These are phyloP conservation scores for Pteruthius melanotis DNA, from an alignment of 2,113 vertebrate genomes.

Conservation along the genomic window DNA sequence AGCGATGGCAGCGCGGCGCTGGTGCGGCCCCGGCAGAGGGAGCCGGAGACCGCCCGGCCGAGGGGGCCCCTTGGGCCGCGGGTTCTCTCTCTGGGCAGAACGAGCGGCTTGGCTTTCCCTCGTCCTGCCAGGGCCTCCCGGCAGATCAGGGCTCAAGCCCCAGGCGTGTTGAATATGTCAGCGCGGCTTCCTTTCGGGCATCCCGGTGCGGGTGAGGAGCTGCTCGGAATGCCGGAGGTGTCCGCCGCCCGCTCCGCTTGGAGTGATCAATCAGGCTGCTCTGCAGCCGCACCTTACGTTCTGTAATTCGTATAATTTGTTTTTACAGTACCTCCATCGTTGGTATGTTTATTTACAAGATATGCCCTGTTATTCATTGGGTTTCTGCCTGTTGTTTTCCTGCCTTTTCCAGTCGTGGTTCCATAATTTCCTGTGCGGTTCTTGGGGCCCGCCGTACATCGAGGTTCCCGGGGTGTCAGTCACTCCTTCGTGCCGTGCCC, in stretches of 20 bases:
- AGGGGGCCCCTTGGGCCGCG: neutral
- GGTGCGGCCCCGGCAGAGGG: neutral
- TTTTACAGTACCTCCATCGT: slow-evolving; percentile 7
- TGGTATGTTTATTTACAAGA: slow-evolving; percentile 25
- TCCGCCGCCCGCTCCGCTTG: neutral
- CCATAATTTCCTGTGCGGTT: neutral
- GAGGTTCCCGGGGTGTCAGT: neutral
- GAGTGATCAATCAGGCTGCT: neutral
- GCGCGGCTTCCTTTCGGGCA: rapidly evolving
- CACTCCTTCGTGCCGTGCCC: no score
- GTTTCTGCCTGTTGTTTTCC: neutral
- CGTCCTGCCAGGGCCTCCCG: rapidly evolving
- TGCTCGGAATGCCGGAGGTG: neutral
- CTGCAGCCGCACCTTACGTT: neutral
- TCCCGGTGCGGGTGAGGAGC: neutral
- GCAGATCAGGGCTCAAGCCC: rapidly evolving
- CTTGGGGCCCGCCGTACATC: neutral
- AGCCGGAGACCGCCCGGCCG: neutral
- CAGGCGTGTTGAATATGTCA: rapidly evolving
- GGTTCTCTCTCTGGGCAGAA: rapidly evolving
- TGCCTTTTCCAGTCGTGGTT: neutral
- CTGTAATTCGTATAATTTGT: slow-evolving; percentile 9
- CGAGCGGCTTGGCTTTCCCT: rapidly evolving
- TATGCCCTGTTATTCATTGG: neutral
- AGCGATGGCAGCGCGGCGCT: neutral